A percentile compares a stretch with the other conserved stretches of the same genome.
Conservation (phyloP, 1,140 invertebrate genomes). For the Leptinotarsa lineolata region DNA sequence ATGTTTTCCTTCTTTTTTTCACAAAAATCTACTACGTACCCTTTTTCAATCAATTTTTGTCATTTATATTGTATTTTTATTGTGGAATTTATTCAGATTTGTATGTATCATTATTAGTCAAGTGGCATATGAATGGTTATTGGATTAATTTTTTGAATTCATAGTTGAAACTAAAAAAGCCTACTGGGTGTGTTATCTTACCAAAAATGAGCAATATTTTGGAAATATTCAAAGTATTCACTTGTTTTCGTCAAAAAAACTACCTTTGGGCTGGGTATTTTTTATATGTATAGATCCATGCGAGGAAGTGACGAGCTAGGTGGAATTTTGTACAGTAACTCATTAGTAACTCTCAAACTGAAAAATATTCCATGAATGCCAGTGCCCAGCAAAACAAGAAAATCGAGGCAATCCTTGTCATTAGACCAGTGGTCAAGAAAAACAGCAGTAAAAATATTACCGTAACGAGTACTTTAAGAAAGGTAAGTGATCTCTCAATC, state of each 20-base stretch:
- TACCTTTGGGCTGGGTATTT: too few relatives aligned
- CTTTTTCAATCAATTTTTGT: constrained; percentile 18
- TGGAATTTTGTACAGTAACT: too few relatives aligned
- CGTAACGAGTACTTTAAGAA: too few relatives aligned
- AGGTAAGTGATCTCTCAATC: too few relatives aligned
- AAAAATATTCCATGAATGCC: too few relatives aligned
- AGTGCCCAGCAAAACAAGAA: too few relatives aligned
- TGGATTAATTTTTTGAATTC: not conserved
- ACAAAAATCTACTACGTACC: constrained; percentile 20
- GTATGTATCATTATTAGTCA: not conserved
- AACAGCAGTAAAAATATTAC: too few relatives aligned
- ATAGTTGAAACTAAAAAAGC: not conserved
- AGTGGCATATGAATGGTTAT: constrained; percentile 5
- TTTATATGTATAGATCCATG: too few relatives aligned
- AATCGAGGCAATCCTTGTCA: too few relatives aligned
- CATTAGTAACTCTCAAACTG: too few relatives aligned
- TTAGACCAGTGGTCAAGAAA: too few relatives aligned
- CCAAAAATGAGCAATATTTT: constrained; percentile 3
- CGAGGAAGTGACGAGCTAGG: too few relatives aligned
- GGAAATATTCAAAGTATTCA: not conserved
- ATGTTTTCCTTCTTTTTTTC: constrained; percentile 23
- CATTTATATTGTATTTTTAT: constrained; percentile 27
- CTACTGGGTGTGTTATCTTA: not conserved
- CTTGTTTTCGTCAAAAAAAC: not conserved
- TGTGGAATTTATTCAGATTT: constrained; percentile 16